phyloP scores from a whole-genome alignment of 2,113 vertebrate genomes.

The Myotis davidii region DNA sequence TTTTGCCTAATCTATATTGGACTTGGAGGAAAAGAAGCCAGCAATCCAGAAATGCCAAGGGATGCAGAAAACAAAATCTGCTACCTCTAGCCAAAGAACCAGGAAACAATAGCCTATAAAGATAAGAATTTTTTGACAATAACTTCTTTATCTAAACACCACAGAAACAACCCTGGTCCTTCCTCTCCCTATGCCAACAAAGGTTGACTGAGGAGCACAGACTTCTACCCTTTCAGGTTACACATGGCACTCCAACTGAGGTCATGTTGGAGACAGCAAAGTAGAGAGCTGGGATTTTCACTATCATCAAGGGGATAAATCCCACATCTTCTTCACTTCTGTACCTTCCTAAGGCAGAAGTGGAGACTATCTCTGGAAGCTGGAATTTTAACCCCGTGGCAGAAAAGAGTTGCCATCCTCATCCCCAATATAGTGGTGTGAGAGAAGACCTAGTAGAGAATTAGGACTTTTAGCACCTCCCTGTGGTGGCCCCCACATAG shows the following conservation, averaged over 20 bases:
- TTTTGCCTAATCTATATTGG: not conserved
- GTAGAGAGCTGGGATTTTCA: not conserved
- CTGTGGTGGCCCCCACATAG: accelerated
- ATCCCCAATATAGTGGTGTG: not conserved
- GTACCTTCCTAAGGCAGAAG: accelerated
- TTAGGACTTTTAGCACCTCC: not conserved
- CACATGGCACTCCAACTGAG: not conserved
- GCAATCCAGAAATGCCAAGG: not conserved
- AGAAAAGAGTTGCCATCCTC: not conserved
- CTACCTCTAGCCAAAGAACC: not conserved
- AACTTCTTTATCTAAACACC: not conserved
- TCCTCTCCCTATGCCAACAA: not conserved
- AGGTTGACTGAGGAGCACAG: not conserved
- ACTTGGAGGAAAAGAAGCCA: not conserved
- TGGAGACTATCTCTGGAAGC: not conserved
- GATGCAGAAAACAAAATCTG: not conserved
- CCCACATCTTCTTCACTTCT: not conserved
- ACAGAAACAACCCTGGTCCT: not conserved
- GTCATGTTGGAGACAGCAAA: not conserved
- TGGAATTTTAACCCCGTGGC: not conserved
- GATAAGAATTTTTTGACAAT: not conserved
- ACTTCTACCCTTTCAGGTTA: not conserved
- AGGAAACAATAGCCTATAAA: not conserved
- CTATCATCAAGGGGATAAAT: not conserved
- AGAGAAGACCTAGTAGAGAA: not conserved